Base-by-base conservation (phyloP, 2,113 vertebrate genomes). In the Sarotherodon lohbergeri region DNA sequence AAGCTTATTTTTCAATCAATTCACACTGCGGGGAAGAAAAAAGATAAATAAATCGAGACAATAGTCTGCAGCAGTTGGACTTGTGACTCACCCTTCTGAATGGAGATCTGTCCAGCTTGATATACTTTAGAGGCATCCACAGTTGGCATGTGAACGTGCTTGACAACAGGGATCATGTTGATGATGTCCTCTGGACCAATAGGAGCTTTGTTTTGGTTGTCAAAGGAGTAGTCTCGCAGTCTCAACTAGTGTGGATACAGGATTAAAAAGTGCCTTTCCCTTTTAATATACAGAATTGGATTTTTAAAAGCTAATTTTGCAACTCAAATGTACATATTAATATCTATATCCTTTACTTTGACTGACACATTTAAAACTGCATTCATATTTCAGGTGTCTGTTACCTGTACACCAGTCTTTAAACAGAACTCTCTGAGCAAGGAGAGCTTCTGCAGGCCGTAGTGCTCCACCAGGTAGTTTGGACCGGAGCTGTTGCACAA, bases 391-490 rank as follows among this genome's bases (percentile, higher is more conserved):
- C 17, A 52, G 16, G 13, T 76, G 8, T 76, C 3, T 16, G 39
- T 76, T 94, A 97, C 97, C 97, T 97, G 97, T 55, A 97, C 94
- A 84, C 97, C 97, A 41, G 94, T 96, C 91, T 97, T 97, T 82
- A 97, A 91, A 89, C 97, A 97, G 84, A 97, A 96, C 83, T 97
- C 96, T 91, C 97, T 94, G 10, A 97, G 94, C 82, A 97, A 87
- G n/a, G 97, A 96, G 48, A 97, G 57, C 79, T 96, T 97, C 91
- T 97, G 97, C 32, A 97, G 85, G 14, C 95, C 93, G 14, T 96
- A 96, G 68, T 92, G 94, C 87, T 97, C 96, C 46, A 97, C 96
- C 50, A 97, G 89, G 71, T 97, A 93, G 81, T 96, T 97, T 6
- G 94, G 89, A 80, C 93, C 94, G 24, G 96, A 95, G 73, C 97